These are phyloP conservation scores for Drosophila nigrodunni DNA, from an alignment of 1,140 invertebrate genomes.

Conservation along the genomic window DNA sequence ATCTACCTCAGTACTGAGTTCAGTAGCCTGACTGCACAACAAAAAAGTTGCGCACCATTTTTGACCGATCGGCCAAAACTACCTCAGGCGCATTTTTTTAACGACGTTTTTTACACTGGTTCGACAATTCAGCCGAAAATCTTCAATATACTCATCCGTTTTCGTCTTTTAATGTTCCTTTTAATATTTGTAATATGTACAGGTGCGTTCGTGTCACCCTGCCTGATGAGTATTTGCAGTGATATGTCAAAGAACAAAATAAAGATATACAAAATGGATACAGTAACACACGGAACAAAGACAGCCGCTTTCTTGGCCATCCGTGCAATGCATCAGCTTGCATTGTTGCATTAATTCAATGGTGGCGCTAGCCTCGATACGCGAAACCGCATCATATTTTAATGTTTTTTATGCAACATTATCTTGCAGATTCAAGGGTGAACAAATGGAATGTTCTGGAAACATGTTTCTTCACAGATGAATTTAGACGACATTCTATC, in stretches of 20 bases:
- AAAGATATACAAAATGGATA: slow-evolving; percentile 12
- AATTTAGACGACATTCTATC: too few species aligned
- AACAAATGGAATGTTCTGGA: background rate
- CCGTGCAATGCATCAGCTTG: background rate
- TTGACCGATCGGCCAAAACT: background rate
- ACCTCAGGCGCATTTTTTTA: background rate
- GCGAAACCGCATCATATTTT: too few species aligned
- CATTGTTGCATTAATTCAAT: too few species aligned
- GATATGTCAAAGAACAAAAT: too few species aligned
- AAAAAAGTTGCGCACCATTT: slow-evolving; percentile 2
- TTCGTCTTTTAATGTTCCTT: too few species aligned
- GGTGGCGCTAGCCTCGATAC: too few species aligned
- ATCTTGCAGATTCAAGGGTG: background rate
- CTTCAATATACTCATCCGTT: slow-evolving; percentile 52
- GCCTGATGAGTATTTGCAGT: slow-evolving; percentile 14
- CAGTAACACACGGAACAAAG: slow-evolving; percentile 69
- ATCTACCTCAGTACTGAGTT: too few species aligned
- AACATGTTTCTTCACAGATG: background rate
- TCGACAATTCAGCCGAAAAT: slow-evolving; percentile 42
- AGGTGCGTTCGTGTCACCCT: slow-evolving; percentile 17
- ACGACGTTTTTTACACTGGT: background rate
- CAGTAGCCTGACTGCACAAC: too few species aligned
- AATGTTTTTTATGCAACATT: background rate
- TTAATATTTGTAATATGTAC: slow-evolving; percentile 42
- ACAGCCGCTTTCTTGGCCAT: slow-evolving; percentile 64